These are phyloP conservation scores for Heliornis fulica DNA, from an alignment of 2,113 vertebrate species.

Conservation along the genomic window DNA sequence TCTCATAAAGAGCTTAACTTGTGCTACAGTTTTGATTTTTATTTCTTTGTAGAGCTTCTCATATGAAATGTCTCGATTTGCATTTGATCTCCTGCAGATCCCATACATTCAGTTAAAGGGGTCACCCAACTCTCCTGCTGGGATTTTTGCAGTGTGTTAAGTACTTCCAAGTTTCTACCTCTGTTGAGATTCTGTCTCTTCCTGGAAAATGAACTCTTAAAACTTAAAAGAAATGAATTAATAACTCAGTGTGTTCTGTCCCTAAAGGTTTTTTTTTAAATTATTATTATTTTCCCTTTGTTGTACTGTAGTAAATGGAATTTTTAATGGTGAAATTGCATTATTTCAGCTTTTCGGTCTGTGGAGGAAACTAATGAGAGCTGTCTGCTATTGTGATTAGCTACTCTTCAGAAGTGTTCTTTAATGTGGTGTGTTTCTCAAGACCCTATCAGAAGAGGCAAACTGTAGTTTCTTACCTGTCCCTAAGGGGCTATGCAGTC, in stretches of 20 bases:
- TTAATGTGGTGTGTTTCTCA: not conserved
- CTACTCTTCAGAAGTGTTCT: too few species aligned
- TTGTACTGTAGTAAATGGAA: not conserved
- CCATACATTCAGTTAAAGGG: not conserved
- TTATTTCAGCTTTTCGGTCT: slow-evolving; percentile 20
- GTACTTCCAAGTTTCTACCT: not conserved
- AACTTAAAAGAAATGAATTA: not conserved
- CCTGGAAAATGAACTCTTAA: not conserved
- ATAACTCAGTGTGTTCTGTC: not conserved
- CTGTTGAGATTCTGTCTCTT: not conserved
- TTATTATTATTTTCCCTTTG: not conserved
- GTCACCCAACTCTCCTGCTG: not conserved
- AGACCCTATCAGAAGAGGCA: not conserved
- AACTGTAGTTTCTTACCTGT: not conserved
- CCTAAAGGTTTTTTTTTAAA: not conserved
- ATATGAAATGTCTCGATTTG: not conserved
- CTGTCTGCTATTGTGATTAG: not conserved
- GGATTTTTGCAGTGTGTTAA: not conserved
- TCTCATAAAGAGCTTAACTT: not conserved
- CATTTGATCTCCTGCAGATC: not conserved
- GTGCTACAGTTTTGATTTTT: not conserved
- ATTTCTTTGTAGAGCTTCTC: not conserved
- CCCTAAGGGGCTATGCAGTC: not conserved
- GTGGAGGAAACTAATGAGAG: not conserved
- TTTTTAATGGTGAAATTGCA: not conserved